Percentiles rank a stretch among this genome's conserved stretches.
Evolutionary conservation across 2,797 vertebrate species (phyloP).

Genomic region (Australoheros facetus): DNA sequence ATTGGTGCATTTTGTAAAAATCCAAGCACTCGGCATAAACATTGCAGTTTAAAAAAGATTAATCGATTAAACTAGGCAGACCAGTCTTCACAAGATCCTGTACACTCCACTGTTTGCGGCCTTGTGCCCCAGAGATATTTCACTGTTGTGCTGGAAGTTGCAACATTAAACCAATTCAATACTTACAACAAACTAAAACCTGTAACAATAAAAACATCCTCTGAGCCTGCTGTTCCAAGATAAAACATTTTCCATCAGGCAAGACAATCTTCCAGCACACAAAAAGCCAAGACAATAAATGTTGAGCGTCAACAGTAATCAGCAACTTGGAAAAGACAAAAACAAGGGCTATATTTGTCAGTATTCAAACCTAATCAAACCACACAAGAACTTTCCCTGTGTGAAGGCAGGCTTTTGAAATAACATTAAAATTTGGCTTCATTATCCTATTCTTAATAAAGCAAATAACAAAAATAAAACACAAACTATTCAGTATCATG

Average conservation of each 20-base stretch:
- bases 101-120: not conserved
- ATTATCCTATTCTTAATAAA: constrained; percentile 39
- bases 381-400: constrained; percentile 18
- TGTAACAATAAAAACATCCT: constrained; percentile 9
- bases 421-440: constrained; percentile 24
- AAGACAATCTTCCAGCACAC: constrained; percentile 14
- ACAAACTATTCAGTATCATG: not conserved
- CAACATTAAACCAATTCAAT: constrained; percentile 4
- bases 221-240: constrained; percentile 7
- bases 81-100: not conserved
- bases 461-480: not conserved
- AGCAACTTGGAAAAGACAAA: constrained; percentile 20
- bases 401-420: constrained; percentile 24
- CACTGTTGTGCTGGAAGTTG: not conserved
- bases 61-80: not conserved
- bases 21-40: not conserved
- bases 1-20: constrained; percentile 12
- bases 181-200: constrained; percentile 13
- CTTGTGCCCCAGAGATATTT: not conserved
- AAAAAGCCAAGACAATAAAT: constrained; percentile 30
- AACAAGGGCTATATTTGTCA: constrained; percentile 1
- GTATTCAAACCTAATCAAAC: constrained; percentile 43
- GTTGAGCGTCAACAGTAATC: constrained; percentile 34
- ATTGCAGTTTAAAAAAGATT: not conserved
- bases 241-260: constrained; percentile 14